Evolutionary conservation across 37 sponge, comb jelly and placozoan genomes (phyloP).

Genomic region (Mnemiopsis leidyi): DNA sequence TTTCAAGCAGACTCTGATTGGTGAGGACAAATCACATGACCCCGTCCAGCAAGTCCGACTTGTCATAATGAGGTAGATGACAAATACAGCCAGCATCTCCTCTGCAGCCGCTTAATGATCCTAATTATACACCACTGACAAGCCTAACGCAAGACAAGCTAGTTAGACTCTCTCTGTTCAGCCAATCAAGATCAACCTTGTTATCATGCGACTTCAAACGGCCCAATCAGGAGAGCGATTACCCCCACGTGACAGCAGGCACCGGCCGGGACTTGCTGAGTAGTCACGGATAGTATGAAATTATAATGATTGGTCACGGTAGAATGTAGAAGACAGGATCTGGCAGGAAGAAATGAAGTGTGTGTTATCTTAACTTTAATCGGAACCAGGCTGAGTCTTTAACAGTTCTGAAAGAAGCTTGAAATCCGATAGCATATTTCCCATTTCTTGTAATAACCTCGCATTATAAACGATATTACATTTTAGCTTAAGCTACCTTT

Average conservation of each 20-base stretch:
- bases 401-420: too few relatives aligned
- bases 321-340: neutral
- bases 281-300: neutral
- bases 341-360: neutral
- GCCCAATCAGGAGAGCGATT: neutral
- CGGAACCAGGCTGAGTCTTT: neutral
- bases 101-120: neutral
- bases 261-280: neutral
- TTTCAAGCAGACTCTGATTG: neutral
- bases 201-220: neutral
- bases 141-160: neutral
- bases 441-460: neutral
- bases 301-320: neutral
- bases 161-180: neutral
- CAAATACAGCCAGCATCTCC: neutral
- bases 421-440: neutral
- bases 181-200: neutral
- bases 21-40: neutral
- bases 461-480: neutral
- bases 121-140: neutral
- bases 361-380: neutral
- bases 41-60: neutral
- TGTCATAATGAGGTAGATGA: neutral
- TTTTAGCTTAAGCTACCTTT: neutral
- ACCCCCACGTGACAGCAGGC: neutral